Evolutionary conservation across 2,113 vertebrate genomes (phyloP).

Genomic region (Pavo muticus): DNA sequence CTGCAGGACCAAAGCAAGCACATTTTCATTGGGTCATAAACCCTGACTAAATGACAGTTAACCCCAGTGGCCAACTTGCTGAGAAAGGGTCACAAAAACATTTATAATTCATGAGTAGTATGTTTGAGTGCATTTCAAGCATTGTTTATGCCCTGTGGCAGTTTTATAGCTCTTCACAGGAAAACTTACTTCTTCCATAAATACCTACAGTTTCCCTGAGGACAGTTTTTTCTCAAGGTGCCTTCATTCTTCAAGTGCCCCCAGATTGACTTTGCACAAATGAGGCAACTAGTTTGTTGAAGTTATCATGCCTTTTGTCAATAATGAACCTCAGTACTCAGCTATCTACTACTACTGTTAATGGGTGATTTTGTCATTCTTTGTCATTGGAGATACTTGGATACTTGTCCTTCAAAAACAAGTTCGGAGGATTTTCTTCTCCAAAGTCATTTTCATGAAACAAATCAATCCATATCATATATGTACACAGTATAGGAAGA

Average conservation of each 20-base stretch:
- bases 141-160: slow-evolving; percentile 16
- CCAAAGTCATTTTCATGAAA: neutral
- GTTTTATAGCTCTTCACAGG: slow-evolving; percentile 31
- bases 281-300: neutral
- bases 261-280: neutral
- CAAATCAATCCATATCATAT: neutral
- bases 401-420: neutral
- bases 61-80: slow-evolving; percentile 31
- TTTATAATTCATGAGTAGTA: slow-evolving; percentile 36
- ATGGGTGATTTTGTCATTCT: neutral
- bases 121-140: slow-evolving; percentile 41
- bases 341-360: neutral
- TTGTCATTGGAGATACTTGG: neutral
- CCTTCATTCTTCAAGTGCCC: neutral
- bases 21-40: slow-evolving; percentile 28
- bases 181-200: neutral
- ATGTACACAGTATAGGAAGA: neutral
- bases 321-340: neutral
- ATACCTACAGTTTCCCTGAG: neutral
- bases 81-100: slow-evolving; percentile 2
- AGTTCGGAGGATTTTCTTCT: neutral
- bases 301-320: neutral
- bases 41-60: slow-evolving; percentile 20
- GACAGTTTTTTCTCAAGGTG: neutral
- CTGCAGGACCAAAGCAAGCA: neutral